These are phyloP conservation scores for Mellilla xanthometata DNA, from an alignment of 2,888 invertebrate genomes.

Conservation along the genomic window DNA sequence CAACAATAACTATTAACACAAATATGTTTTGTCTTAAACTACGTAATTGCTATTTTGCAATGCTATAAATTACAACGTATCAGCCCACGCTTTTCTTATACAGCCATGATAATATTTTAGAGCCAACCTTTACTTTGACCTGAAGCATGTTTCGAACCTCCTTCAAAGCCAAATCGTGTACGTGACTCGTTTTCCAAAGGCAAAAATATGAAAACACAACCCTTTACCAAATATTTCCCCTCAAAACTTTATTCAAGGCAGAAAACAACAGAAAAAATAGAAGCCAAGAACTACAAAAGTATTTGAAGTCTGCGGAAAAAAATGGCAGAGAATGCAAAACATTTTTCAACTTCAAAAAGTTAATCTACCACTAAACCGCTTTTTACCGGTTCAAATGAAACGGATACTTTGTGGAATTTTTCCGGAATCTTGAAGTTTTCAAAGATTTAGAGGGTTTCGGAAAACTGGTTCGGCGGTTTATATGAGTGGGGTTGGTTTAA, in stretches of 20 bases:
- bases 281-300: constrained; percentile 9
- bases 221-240: constrained; percentile 2
- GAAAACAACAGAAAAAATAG: too few relatives aligned
- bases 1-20: too few relatives aligned
- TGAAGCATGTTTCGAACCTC: not conserved
- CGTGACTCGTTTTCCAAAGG: not conserved
- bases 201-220: not conserved
- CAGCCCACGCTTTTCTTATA: too few relatives aligned
- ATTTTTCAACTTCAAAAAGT: constrained; percentile 35
- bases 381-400: constrained; percentile 30
- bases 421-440: constrained; percentile 26
- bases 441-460: constrained; percentile 20
- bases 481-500: constrained; percentile 2
- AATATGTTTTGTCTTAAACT: too few relatives aligned
- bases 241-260: constrained; percentile 3
- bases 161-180: not conserved
- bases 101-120: too few relatives aligned
- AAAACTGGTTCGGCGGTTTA: constrained; percentile 9
- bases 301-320: constrained; percentile 14
- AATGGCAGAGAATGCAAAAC: constrained; percentile 29
- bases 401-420: constrained; percentile 23
- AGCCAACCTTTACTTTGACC: not conserved
- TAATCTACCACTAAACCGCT: constrained; percentile 31
- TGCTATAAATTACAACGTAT: too few relatives aligned
- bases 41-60: too few relatives aligned